A percentile compares a stretch with the other conserved stretches of the same genome.
These are phyloP conservation scores for Oncorhynchus tshawytscha DNA, from an alignment of 2,113 vertebrate species.

Conservation along the genomic window DNA sequence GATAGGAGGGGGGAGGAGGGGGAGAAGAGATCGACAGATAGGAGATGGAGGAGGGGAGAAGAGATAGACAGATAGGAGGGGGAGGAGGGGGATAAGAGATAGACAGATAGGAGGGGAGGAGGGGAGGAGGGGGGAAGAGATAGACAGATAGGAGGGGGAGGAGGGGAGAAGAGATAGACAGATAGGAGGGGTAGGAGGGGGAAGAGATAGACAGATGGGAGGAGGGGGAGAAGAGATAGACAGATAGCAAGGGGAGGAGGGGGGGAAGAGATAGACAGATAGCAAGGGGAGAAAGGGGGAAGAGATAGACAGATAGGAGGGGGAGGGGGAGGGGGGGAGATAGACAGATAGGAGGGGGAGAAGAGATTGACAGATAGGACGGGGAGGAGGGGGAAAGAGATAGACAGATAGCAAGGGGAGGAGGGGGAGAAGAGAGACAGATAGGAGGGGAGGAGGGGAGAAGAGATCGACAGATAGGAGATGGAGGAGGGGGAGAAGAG, in stretches of 20 bases:
- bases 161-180: not conserved
- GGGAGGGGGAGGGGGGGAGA: no score
- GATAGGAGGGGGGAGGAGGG: no score
- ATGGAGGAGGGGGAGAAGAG: no score
- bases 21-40: slow-evolving; percentile 11
- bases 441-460: no score
- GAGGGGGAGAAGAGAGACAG: slow-evolving; percentile 21
- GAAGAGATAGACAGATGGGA: slow-evolving; percentile 43
- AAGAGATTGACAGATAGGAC: no score
- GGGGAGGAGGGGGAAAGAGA: not conserved
- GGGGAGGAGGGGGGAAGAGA: no score
- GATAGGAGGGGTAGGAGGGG: slow-evolving; percentile 5
- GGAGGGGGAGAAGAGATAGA: not conserved
- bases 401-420: slow-evolving; percentile 46
- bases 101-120: no score
- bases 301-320: slow-evolving; percentile 4
- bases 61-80: slow-evolving; percentile 16
- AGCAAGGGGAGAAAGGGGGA: no score
- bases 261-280: slow-evolving; percentile 32
- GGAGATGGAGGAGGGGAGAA: not conserved
- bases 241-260: slow-evolving; percentile 48
- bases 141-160: slow-evolving; percentile 24
- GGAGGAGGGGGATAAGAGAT: no score
- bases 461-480: no score
- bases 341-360: no score